phyloP scores from a whole-genome alignment of 2,113 vertebrate genomes.

The Seriola quinqueradiata region DNA sequence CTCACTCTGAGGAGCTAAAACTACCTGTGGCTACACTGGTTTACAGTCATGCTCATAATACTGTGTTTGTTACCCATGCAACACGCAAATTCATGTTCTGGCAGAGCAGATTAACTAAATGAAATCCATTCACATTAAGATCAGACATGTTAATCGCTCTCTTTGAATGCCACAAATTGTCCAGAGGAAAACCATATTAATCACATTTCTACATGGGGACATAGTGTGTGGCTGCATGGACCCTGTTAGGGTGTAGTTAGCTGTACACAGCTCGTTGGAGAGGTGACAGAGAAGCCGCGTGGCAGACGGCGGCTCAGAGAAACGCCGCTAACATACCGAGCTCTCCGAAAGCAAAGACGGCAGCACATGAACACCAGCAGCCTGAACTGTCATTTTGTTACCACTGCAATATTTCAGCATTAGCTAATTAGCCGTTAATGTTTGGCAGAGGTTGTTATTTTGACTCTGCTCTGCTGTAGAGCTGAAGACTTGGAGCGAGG shows the following conservation, averaged over 20 bases:
- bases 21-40: not conserved
- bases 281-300: not conserved
- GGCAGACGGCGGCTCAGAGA: not conserved
- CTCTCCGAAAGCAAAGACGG: not conserved
- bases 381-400: not conserved
- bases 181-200: not conserved
- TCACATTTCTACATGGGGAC: not conserved
- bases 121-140: not conserved
- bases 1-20: constrained; percentile 2
- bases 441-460: not conserved
- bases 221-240: not conserved
- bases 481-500: not conserved
- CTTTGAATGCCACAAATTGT: not conserved
- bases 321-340: not conserved
- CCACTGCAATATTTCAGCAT: not conserved
- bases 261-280: not conserved
- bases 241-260: not conserved
- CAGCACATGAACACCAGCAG: not conserved
- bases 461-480: not conserved
- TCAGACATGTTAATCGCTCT: not conserved
- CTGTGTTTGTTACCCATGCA: not conserved
- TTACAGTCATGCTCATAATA: not conserved
- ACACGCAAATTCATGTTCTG: not conserved
- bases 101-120: not conserved
- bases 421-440: not conserved